A percentile compares a stretch with the other conserved stretches of the same genome.
These are phyloP conservation scores for Peromyscus californicus DNA, from an alignment of 2,113 vertebrate genomes.

Conservation along the genomic window DNA sequence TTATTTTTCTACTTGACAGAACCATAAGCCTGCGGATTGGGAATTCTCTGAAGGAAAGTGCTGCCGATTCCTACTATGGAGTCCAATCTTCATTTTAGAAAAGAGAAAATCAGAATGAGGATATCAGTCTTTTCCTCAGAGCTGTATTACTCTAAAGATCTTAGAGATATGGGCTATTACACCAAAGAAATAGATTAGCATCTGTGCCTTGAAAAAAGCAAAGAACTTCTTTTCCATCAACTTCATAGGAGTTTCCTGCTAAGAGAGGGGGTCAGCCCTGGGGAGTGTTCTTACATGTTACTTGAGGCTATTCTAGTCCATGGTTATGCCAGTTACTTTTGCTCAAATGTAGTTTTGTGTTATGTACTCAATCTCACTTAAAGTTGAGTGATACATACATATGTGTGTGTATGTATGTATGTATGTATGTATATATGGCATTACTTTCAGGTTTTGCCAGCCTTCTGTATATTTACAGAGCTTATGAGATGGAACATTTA, in stretches of 20 bases:
- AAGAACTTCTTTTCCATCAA: not conserved
- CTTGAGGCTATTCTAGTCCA: not conserved
- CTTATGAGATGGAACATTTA: not conserved
- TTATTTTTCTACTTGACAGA: conserved; percentile 78
- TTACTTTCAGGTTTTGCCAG: not conserved
- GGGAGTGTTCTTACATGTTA: not conserved
- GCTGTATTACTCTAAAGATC: not conserved
- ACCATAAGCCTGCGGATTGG: not conserved
- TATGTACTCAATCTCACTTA: not conserved
- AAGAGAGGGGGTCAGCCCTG: not conserved
- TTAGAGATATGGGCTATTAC: conserved; percentile 36
- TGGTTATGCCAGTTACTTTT: not conserved
- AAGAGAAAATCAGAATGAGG: conserved; percentile 25
- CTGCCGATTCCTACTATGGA: conserved; percentile 31
- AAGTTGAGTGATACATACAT: not conserved
- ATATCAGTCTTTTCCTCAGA: conserved; percentile 53
- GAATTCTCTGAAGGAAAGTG: conserved; percentile 14
- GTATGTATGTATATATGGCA: not conserved
- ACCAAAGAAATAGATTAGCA: conserved; percentile 36
- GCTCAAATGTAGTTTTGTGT: not conserved
- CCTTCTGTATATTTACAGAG: not conserved
- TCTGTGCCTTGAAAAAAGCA: conserved; percentile 17
- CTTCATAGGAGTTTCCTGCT: not conserved
- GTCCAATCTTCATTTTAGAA: conserved; percentile 31
- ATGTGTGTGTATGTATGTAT: not conserved